Evolutionary conservation across 2,888 invertebrate genomes (phyloP), one percentile per base, ranked within the genome.

Genomic region (Osmoderma eremita): DNA sequence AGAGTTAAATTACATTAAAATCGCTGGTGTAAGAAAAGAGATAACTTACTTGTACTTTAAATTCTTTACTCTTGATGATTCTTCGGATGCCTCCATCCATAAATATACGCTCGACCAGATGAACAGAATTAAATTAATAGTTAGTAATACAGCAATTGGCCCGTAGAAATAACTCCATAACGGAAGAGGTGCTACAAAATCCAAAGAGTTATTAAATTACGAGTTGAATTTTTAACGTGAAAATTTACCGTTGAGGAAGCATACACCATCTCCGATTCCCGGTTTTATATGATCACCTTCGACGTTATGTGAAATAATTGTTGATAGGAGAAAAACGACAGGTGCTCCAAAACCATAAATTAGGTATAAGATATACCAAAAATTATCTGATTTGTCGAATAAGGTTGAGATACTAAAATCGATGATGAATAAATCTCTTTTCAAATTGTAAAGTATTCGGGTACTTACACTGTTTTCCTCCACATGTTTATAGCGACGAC

Each of bases 151-250:
- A 0, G 86, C 82, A n/a, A 91, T 84, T 0, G 91, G 90, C 0
- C 88, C 88, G 75, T 90, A 90, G 78, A 91, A 89, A 78, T 87
- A 91, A 1, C 84, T 82, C 87, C 89, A 89, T 0, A 86, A 86
- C 76, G 65, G 86, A 86, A 61, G 45, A 17, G 58, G 58, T 18
- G 58, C 1, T 79, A 5, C 45, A 45, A 61, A 36, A 53, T 22
- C n/a, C 5, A 30, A 30, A 42, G 12, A 10, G 8, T 2, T 41
- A 3, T 42, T 42, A n/a, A 42, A 3, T 10, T 3, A 1, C 1
- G 3, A 42, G 1, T 42, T 42, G 5, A 15, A 42, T 15, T 1
- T 42, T 42, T 1, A 42, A 1, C 2, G 15, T 45, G 10, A 45
- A 13, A n/a, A 62, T 39, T 82, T 80, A 90, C 91, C 87, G 71